phyloP scores from a whole-genome alignment of 2,113 vertebrate genomes.

The Aspiorhynchus laticeps region DNA sequence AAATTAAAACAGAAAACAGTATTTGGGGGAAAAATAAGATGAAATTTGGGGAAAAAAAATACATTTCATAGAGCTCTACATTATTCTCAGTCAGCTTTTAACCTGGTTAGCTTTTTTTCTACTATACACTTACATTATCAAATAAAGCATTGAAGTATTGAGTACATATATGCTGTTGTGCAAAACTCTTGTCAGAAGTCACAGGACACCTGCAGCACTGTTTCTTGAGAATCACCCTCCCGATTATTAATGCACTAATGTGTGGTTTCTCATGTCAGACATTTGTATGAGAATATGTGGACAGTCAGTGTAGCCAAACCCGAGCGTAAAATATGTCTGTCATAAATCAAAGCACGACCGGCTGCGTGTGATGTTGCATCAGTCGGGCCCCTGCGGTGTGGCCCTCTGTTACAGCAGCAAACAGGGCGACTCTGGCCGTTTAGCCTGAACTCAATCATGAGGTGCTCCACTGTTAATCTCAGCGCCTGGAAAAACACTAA shows the following conservation, averaged over 20 bases:
- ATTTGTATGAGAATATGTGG: background rate
- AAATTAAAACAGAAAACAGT: too few species aligned
- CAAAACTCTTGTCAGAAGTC: too few species aligned
- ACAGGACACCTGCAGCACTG: background rate
- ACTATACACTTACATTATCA: too few species aligned
- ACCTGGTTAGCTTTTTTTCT: too few species aligned
- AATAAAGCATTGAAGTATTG: too few species aligned
- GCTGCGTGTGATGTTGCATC: slow-evolving; percentile 1
- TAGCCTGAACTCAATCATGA: slow-evolving; percentile 69
- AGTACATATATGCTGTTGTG: too few species aligned
- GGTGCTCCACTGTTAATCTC: slow-evolving; percentile 70
- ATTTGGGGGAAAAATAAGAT: too few species aligned
- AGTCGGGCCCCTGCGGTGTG: slow-evolving; percentile 3
- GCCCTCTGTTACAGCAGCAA: slow-evolving; percentile 46
- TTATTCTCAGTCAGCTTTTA: too few species aligned
- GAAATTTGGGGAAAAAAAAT: too few species aligned
- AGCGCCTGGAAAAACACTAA: slow-evolving; percentile 60
- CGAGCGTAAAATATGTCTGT: background rate
- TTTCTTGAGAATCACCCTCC: background rate
- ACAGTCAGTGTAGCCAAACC: background rate
- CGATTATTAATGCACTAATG: background rate
- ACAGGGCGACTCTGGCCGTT: slow-evolving; percentile 60
- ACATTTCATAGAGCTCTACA: too few species aligned
- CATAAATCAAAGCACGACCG: background rate
- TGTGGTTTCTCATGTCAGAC: background rate